These are phyloP conservation scores for Cinclus mexicanus DNA, from an alignment of 2,113 vertebrate species.

Conservation along the genomic window DNA sequence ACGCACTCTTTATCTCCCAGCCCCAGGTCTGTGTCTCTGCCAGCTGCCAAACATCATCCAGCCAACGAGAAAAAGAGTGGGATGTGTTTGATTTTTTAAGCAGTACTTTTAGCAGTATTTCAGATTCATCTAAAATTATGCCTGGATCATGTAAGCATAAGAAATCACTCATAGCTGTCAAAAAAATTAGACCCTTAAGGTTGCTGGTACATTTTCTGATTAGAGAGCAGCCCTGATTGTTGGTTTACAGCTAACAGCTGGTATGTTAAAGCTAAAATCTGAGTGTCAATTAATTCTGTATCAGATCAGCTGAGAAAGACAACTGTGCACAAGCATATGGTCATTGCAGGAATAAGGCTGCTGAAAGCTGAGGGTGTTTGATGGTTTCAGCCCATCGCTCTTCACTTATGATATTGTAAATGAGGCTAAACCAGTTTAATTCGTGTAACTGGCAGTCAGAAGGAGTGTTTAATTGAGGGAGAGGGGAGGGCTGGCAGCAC, in stretches of 20 bases:
- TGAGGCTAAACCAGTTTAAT: constrained; percentile 65
- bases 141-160: background rate
- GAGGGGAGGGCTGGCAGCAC: constrained; percentile 34
- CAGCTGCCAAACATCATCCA: background rate
- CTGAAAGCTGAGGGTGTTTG: constrained; percentile 53
- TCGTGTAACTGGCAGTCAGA: constrained; percentile 45
- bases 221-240: background rate
- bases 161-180: constrained; percentile 36
- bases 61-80: background rate
- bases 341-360: constrained; percentile 51
- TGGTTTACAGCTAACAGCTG: constrained; percentile 61
- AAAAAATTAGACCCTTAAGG: constrained; percentile 35
- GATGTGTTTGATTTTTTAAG: background rate
- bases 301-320: constrained; percentile 66
- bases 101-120: background rate
- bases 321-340: constrained; percentile 54
- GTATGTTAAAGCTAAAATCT: constrained; percentile 59
- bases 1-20: background rate
- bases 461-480: constrained; percentile 59
- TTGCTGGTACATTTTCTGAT: constrained; percentile 35
- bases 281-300: constrained; percentile 69
- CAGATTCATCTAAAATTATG: background rate
- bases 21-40: background rate
- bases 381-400: constrained; percentile 60
- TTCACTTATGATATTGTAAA: constrained; percentile 67